Conservation (phyloP, 1,140 invertebrate species). For the Mercenaria mercenaria region DNA sequence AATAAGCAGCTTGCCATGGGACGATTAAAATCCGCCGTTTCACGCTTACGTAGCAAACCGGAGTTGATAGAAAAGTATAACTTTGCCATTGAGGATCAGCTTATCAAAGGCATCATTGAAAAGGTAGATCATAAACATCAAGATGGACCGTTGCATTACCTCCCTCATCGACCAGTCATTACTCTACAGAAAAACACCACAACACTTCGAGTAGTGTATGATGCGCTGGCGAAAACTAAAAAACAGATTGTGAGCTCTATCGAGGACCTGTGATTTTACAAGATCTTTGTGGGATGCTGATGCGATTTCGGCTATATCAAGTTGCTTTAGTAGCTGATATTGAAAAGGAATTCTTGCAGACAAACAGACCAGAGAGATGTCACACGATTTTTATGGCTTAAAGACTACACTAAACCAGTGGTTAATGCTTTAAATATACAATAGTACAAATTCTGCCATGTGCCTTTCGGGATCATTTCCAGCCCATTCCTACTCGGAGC, state of each 20-base stretch:
- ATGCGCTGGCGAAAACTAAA: not conserved
- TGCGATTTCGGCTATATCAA: not conserved
- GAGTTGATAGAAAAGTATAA: not conserved
- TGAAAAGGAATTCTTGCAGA: not conserved
- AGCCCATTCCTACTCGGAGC: not conserved
- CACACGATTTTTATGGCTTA: too few species aligned
- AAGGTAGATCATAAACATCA: not conserved
- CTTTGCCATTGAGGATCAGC: not conserved
- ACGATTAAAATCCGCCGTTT: not conserved
- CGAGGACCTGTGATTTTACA: not conserved
- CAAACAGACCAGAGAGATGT: not conserved
- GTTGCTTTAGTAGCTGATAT: not conserved
- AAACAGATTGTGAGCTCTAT: not conserved
- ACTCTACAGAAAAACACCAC: not conserved
- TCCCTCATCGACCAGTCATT: not conserved
- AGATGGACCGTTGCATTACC: not conserved
- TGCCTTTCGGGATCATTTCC: not conserved
- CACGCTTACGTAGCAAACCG: not conserved
- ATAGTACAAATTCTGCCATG: too few species aligned
- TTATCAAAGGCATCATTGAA: not conserved
- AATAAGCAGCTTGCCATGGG: not conserved
- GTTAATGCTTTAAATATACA: too few species aligned
- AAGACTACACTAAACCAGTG: too few species aligned
- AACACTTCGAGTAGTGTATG: not conserved
- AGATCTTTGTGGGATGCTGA: not conserved